phyloP scores from a whole-genome alignment of 1,140 invertebrate species.

The Eriosoma lanigerum region DNA sequence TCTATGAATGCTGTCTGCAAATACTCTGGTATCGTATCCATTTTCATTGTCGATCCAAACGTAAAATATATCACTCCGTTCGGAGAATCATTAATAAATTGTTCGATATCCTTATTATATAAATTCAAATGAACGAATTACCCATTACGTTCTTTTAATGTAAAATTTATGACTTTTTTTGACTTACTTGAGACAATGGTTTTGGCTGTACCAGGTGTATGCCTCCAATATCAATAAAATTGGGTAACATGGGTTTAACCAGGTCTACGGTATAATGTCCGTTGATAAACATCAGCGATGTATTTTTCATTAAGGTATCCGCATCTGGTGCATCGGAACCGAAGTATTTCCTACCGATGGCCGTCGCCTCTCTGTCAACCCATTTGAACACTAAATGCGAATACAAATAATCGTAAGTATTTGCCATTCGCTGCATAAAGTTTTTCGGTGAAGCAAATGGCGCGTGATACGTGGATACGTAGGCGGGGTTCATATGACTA shows the following conservation, averaged over 20 bases:
- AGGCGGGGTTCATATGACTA: conserved; percentile 53
- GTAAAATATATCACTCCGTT: conserved; percentile 70
- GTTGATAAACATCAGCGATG: conserved; percentile 67
- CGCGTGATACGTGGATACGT: conserved; percentile 51
- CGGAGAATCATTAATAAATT: conserved; percentile 63
- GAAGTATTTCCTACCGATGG: conserved; percentile 52
- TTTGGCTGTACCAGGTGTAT: conserved; percentile 65
- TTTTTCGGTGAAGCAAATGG: conserved; percentile 35
- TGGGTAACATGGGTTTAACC: conserved; percentile 64
- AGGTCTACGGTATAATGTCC: conserved; percentile 65
- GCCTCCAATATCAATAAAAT: conserved; percentile 70
- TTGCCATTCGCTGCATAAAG: conserved; percentile 52
- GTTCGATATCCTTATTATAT: conserved; percentile 64
- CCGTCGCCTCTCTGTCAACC: conserved; percentile 3
- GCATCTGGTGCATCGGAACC: conserved; percentile 58
- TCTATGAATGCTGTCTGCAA: conserved; percentile 36
- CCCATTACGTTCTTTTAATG: too few relatives aligned
- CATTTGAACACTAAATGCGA: conserved; percentile 2
- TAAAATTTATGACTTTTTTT: not conserved
- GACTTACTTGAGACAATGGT: conserved; percentile 61
- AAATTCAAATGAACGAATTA: too few relatives aligned
- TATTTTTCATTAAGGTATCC: conserved; percentile 62
- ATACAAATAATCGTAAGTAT: conserved; percentile 45
- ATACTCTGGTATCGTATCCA: not conserved
- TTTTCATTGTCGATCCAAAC: conserved; percentile 61